These are phyloP conservation scores for Hoplodrina ambigua DNA, from an alignment of 2,888 invertebrate genomes.

Conservation along the genomic window DNA sequence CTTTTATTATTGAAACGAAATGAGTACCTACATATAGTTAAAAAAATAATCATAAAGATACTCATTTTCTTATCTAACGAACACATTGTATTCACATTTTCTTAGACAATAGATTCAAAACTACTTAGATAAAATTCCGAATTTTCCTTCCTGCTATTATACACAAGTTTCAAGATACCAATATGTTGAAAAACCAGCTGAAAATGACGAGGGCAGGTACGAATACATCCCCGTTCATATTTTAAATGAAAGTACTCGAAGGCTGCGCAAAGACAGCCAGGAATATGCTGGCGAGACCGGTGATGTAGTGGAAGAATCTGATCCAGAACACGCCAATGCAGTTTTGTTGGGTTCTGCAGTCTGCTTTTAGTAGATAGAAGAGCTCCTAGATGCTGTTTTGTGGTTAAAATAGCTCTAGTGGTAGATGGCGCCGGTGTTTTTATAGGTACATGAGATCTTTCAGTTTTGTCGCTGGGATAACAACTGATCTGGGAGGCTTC, in stretches of 20 bases:
- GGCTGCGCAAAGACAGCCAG: slow-evolving; percentile 69
- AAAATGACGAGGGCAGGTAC: slow-evolving; percentile 46
- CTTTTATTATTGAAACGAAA: too few relatives aligned
- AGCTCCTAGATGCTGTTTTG: too few relatives aligned
- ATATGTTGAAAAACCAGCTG: slow-evolving; percentile 66
- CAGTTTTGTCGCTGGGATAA: too few relatives aligned
- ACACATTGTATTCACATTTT: not conserved
- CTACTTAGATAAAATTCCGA: slow-evolving; percentile 16
- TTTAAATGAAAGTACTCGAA: slow-evolving; percentile 67
- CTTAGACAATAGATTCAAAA: not conserved
- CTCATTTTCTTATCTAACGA: too few relatives aligned
- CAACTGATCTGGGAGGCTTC: too few relatives aligned
- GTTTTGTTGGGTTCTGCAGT: too few relatives aligned
- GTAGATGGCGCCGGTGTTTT: too few relatives aligned
- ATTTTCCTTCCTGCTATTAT: slow-evolving; percentile 57
- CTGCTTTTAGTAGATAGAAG: too few relatives aligned
- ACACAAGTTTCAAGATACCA: slow-evolving; percentile 70
- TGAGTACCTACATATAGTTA: too few relatives aligned
- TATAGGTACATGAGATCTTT: too few relatives aligned
- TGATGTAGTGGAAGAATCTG: slow-evolving; percentile 67
- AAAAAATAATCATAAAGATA: too few relatives aligned
- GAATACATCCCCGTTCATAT: slow-evolving; percentile 62
- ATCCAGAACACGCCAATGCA: slow-evolving; percentile 52
- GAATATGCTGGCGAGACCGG: slow-evolving; percentile 67
- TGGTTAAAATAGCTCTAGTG: too few relatives aligned